Evolutionary conservation across 1,140 invertebrate species (phyloP).

Genomic region (Muscidifurax raptorellus): DNA sequence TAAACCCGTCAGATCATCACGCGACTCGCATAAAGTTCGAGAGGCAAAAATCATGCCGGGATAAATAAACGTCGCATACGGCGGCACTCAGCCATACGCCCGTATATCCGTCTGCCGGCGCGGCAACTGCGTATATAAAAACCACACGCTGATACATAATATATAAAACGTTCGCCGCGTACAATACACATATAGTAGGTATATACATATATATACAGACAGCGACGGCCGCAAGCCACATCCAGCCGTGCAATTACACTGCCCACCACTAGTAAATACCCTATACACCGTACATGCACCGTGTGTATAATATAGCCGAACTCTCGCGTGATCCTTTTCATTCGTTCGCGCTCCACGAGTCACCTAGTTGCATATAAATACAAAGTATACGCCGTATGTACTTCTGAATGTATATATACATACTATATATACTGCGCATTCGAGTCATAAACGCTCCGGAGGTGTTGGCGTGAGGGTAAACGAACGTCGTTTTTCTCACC

Average conservation of each 20-base stretch:
- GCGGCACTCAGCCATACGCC: no score
- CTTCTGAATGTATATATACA: neutral
- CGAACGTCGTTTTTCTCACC: neutral
- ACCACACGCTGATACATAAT: neutral
- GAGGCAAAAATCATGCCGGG: neutral
- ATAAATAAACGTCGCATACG: neutral
- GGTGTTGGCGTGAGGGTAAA: neutral
- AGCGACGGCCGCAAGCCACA: slow-evolving; percentile 26
- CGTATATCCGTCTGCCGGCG: neutral
- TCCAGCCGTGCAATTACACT: slow-evolving; percentile 15
- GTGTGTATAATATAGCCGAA: neutral
- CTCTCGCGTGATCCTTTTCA: slow-evolving; percentile 26
- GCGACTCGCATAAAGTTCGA: no score
- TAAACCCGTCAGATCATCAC: no score
- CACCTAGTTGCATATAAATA: neutral
- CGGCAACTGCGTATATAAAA: neutral
- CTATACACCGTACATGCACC: no score
- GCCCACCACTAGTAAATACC: no score
- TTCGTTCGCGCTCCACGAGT: neutral
- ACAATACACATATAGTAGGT: neutral
- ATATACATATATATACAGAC: no score
- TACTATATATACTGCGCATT: neutral
- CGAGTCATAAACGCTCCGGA: neutral
- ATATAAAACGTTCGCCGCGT: neutral
- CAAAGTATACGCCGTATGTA: neutral